Evolutionary conservation across 2,888 invertebrate species (phyloP).

Genomic region (Neoascia interrupta): DNA sequence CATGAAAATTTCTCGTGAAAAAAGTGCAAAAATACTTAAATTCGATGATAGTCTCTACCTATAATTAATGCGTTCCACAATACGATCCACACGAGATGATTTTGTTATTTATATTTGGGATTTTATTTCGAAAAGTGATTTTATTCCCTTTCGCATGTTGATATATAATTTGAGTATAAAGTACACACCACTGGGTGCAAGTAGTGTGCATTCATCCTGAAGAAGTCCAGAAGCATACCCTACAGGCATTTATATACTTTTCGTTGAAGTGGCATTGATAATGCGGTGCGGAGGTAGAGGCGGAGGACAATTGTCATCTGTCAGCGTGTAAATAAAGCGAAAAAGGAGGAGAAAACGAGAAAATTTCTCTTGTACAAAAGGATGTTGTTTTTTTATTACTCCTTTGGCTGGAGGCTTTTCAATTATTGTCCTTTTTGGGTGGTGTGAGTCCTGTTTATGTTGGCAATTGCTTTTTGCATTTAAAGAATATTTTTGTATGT

Average conservation of each 20-base stretch:
- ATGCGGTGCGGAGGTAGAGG: not conserved
- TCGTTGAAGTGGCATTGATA: not conserved
- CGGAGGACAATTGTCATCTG: constrained; percentile 40
- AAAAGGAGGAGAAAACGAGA: constrained; percentile 17
- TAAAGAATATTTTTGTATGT: too few species aligned
- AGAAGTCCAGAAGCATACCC: not conserved
- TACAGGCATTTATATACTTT: constrained; percentile 7
- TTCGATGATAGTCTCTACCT: constrained; percentile 59
- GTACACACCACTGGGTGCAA: constrained; percentile 25
- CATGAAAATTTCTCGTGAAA: constrained; percentile 1
- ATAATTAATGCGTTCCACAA: constrained; percentile 62
- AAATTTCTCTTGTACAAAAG: constrained; percentile 17
- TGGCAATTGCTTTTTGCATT: constrained; percentile 9
- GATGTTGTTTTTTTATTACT: not conserved
- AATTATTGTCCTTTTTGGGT: constrained; percentile 27
- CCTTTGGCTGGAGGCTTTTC: constrained; percentile 16
- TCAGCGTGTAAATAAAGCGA: constrained; percentile 42
- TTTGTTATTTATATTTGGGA: constrained; percentile 44
- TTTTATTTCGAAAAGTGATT: constrained; percentile 13
- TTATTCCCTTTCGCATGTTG: not conserved
- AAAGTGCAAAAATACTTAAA: constrained; percentile 24
- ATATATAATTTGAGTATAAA: constrained; percentile 36
- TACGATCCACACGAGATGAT: constrained; percentile 48
- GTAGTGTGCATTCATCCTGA: constrained; percentile 23
- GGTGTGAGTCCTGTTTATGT: constrained; percentile 15